These are phyloP conservation scores for Dasypolia templi DNA, from an alignment of 2,888 invertebrate species.

Conservation along the genomic window DNA sequence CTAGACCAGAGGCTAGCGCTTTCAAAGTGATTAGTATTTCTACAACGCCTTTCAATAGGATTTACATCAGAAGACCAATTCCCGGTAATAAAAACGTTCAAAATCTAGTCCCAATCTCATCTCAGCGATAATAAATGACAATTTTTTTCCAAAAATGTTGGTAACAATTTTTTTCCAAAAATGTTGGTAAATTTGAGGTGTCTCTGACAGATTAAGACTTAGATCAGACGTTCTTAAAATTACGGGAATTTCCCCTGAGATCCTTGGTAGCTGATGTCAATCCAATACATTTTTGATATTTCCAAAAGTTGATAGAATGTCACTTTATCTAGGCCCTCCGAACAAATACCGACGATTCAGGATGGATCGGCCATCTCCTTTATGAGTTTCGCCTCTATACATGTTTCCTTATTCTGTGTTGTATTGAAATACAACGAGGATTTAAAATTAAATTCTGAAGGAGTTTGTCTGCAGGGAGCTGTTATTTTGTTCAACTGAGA, in stretches of 20 bases:
- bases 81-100: too few species aligned
- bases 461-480: constrained; percentile 43
- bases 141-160: too few species aligned
- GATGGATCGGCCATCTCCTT: not conserved
- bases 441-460: constrained; percentile 60
- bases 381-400: not conserved
- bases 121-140: too few species aligned
- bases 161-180: too few species aligned
- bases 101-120: too few species aligned
- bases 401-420: not conserved
- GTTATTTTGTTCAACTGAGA: constrained; percentile 40
- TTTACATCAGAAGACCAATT: too few species aligned
- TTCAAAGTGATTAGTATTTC: not conserved
- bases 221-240: too few species aligned
- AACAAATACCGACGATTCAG: not conserved
- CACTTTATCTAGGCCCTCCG: not conserved
- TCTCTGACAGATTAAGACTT: too few species aligned
- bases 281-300: not conserved
- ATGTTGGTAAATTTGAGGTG: too few species aligned
- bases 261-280: not conserved
- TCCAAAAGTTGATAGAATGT: not conserved
- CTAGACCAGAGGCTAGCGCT: not conserved
- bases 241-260: too few species aligned
- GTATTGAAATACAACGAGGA: constrained; percentile 47
- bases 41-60: not conserved